Evolutionary conservation across 2,888 invertebrate genomes (phyloP).

Genomic region (Epistrophe eligans): DNA sequence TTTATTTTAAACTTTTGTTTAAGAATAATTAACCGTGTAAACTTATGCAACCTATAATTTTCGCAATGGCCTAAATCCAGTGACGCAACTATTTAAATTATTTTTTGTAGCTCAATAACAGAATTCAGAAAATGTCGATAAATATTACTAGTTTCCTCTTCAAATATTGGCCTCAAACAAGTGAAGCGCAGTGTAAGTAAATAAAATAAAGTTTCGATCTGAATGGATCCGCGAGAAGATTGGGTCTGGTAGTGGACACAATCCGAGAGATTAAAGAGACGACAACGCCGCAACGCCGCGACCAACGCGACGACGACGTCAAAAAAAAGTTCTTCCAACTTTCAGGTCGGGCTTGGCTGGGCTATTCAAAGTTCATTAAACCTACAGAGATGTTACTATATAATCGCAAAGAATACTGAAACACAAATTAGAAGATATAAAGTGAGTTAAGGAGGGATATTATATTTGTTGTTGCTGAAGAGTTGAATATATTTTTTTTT

Average conservation of each 20-base stretch:
- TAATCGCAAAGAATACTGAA: conserved; percentile 16
- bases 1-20: too few relatives aligned
- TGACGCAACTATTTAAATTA: too few relatives aligned
- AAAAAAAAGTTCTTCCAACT: not conserved
- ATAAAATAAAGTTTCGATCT: conserved; percentile 62
- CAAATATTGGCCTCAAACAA: too few relatives aligned
- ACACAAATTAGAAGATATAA: not conserved
- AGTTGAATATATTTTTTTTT: not conserved
- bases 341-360: conserved; percentile 27
- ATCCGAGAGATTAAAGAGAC: conserved; percentile 18
- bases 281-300: conserved; percentile 14
- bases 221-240: conserved; percentile 56
- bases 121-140: too few relatives aligned
- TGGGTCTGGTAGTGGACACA: conserved; percentile 7
- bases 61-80: too few relatives aligned
- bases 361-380: conserved; percentile 68
- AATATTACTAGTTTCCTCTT: too few relatives aligned
- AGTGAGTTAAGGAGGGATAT: not conserved
- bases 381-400: conserved; percentile 52
- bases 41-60: too few relatives aligned
- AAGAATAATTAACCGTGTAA: too few relatives aligned
- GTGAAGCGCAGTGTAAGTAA: conserved; percentile 24
- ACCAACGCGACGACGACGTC: not conserved
- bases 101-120: too few relatives aligned
- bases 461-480: not conserved